A percentile compares a stretch with the other conserved stretches of the same genome.
phyloP scores from a whole-genome alignment of 1,140 invertebrate species.

The Macrosteles quadrilineatus region DNA sequence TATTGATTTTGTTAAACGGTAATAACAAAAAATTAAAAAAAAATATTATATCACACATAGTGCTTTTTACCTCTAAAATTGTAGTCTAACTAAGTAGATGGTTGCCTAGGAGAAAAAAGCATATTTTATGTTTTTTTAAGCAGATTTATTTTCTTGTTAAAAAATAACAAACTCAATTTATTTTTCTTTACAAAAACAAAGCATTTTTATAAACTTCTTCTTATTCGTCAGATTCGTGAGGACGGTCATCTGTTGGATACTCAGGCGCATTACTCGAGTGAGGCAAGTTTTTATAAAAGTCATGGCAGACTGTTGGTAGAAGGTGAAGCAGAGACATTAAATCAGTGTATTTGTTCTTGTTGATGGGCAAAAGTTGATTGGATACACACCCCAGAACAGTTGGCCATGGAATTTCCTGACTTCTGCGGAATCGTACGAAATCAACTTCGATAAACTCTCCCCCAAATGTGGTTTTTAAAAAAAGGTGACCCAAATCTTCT shows the following conservation, averaged over 20 bases:
- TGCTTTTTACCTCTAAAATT: too few species aligned
- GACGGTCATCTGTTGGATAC: neutral
- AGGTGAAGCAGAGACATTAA: neutral
- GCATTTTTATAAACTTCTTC: too few species aligned
- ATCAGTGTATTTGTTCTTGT: slow-evolving; percentile 3
- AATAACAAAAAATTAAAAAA: too few species aligned
- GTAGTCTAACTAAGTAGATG: too few species aligned
- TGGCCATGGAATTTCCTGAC: neutral
- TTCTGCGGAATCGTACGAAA: neutral
- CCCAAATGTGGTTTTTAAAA: neutral
- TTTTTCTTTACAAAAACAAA: too few species aligned
- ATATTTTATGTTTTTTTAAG: too few species aligned
- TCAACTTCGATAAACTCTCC: neutral
- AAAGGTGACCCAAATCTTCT: neutral
- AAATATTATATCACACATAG: too few species aligned
- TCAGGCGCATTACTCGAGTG: neutral
- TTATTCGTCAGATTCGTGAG: neutral
- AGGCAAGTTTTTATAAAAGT: neutral
- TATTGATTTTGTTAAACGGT: too few species aligned
- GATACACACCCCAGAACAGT: neutral
- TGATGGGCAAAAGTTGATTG: neutral
- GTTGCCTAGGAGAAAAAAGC: too few species aligned
- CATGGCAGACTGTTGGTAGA: neutral
- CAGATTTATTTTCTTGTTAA: too few species aligned
- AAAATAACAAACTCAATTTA: too few species aligned